phyloP scores from a whole-genome alignment of 2,113 vertebrate species.

The Rhabdomys dilectus region DNA sequence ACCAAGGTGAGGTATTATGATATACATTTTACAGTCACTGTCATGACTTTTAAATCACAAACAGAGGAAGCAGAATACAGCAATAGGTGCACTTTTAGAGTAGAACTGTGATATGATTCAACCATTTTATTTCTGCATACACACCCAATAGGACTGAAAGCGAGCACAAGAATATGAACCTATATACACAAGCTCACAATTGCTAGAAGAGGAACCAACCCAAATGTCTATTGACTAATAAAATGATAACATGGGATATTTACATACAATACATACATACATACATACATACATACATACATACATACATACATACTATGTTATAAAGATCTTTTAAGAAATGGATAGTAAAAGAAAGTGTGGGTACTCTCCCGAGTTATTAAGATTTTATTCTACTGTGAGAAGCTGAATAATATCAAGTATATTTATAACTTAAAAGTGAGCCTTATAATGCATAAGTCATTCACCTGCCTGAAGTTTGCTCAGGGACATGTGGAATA shows the following conservation, averaged over 20 bases:
- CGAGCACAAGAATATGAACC: background rate
- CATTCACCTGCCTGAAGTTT: constrained; percentile 56
- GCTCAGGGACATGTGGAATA: constrained; percentile 60
- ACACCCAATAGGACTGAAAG: background rate
- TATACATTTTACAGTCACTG: background rate
- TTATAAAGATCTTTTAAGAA: constrained; percentile 46
- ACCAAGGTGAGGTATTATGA: background rate
- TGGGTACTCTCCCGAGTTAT: constrained; percentile 47
- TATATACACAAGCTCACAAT: background rate
- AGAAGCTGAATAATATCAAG: constrained; percentile 63
- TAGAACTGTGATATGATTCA: background rate
- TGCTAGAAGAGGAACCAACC: background rate
- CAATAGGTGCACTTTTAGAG: background rate
- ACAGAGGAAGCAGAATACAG: background rate
- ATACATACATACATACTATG: too few species aligned
- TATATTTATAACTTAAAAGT: constrained; percentile 64
- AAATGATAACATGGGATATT: background rate
- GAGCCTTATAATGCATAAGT: constrained; percentile 56
- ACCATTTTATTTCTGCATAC: background rate
- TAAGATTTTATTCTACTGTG: constrained; percentile 74
- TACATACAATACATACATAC: too few species aligned
- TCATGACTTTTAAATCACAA: background rate
- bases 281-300: too few species aligned
- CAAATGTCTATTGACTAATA: background rate
- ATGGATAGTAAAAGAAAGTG: constrained; percentile 70